Percentiles rank a stretch among this genome's conserved stretches.
Evolutionary conservation across 2,113 vertebrate genomes (phyloP).

Genomic region (Beaufortia kweichowensis): DNA sequence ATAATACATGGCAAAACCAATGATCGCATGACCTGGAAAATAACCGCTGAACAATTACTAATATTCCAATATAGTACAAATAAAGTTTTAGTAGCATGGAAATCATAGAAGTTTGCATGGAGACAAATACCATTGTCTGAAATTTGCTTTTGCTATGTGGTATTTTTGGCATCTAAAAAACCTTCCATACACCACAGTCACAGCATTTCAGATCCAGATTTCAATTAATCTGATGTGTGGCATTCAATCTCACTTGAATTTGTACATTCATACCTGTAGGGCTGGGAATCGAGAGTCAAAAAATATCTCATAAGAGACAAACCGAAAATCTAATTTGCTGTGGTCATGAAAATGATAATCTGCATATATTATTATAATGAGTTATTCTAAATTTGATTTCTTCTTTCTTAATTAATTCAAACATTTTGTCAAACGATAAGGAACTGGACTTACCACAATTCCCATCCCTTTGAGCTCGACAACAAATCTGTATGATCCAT

Average conservation of each 20-base stretch:
- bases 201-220: neutral
- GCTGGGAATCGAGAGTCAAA: neutral
- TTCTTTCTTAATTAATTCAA: too few species aligned
- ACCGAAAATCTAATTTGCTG: too few species aligned
- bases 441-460: neutral
- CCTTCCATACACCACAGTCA: neutral
- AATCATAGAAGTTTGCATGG: neutral
- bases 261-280: neutral
- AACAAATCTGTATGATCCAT: neutral
- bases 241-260: neutral
- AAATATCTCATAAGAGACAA: too few species aligned
- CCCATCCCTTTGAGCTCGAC: neutral
- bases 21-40: conserved; percentile 60
- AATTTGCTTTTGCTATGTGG: neutral
- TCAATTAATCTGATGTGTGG: neutral
- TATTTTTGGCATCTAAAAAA: neutral
- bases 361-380: too few species aligned
- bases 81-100: neutral
- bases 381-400: too few species aligned
- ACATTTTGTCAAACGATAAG: too few species aligned
- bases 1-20: conserved; percentile 79
- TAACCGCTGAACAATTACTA: neutral
- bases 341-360: too few species aligned
- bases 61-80: neutral
- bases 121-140: neutral